Conservation (phyloP, 2,113 vertebrate species). For the Ammodytes dubius region DNA sequence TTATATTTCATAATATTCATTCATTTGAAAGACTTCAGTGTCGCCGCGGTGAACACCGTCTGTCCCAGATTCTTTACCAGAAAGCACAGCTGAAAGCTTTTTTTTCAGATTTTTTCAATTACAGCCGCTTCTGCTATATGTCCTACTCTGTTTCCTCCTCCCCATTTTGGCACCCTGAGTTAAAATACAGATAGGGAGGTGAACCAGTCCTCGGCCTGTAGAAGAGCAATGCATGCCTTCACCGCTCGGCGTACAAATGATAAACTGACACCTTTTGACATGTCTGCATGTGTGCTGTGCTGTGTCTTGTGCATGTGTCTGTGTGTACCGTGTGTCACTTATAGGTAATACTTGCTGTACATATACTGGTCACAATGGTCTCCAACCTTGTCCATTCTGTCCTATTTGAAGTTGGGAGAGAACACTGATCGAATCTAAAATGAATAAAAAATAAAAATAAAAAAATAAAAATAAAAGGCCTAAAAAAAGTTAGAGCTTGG, state of each 20-base stretch:
- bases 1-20: slow-evolving; percentile 39
- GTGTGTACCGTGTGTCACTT: slow-evolving; percentile 62
- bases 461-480: slow-evolving; percentile 37
- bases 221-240: slow-evolving; percentile 64
- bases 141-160: slow-evolving; percentile 82
- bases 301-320: slow-evolving; percentile 62
- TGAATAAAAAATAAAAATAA: slow-evolving; percentile 48
- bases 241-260: slow-evolving; percentile 68
- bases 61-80: slow-evolving; percentile 22
- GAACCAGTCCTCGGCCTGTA: slow-evolving; percentile 73
- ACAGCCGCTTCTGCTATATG: slow-evolving; percentile 67
- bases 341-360: slow-evolving; percentile 50
- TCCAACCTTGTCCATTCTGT: slow-evolving; percentile 58
- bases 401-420: slow-evolving; percentile 69
- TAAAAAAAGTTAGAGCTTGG: slow-evolving; percentile 74
- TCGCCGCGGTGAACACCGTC: slow-evolving; percentile 38
- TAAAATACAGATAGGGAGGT: slow-evolving; percentile 85
- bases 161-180: slow-evolving; percentile 88
- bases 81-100: slow-evolving; percentile 41
- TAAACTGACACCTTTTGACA: slow-evolving; percentile 66
- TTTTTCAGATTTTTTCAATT: slow-evolving; percentile 18
- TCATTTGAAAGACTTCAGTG: slow-evolving; percentile 46
- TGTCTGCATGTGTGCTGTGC: slow-evolving; percentile 73
- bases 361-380: slow-evolving; percentile 59
- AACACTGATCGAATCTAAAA: slow-evolving; percentile 72